Evolutionary conservation across 2,797 vertebrate genomes (phyloP), one percentile per base, ranked within the genome.

Genomic region (Picus viridis): DNA sequence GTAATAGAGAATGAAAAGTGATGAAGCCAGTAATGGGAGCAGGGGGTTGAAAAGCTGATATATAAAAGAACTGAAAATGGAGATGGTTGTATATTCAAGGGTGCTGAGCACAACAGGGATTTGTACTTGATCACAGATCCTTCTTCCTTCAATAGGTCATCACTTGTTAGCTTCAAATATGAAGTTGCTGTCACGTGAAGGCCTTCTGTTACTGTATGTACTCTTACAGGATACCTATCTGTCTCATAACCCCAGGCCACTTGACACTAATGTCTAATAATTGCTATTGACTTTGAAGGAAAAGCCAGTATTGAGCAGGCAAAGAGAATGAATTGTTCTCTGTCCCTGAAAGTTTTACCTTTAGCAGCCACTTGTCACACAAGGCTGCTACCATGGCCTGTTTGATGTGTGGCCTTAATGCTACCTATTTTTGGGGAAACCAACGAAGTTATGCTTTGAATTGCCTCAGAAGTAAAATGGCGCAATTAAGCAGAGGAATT

Each of bases 21-120:
- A 72, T 16, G 29, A 59, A 76, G 77, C 45, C 84, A 81, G 73
- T 83, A 95, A 79, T 58, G 90, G 92, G 61, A 94, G 43, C 70
- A 16, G 56, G 27, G 22, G 7, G 32, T 91, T 90, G 80, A 85
- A 86, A 91, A 68, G 58, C 3, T 76, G 47, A 24, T 78, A 56
- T 83, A 49, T 57, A 30, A 62, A 85, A 88, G 67, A 79, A 88
- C 43, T 6, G 12, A 41, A 27, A 73, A 53, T 51, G 54, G 64
- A 79, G 49, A 23, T 77, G 56, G 58, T 7, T 67, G 16, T 65
- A 6, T 78, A 29, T 69, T 90, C 56, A 58, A 61, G 91, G 75
- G 27, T 58, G 49, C 36, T 72, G 88, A 91, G 47, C 49, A 36
- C 1, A 6, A 24, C 43, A 69, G 77, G 80, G 64, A 58, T 86